Evolutionary conservation across 2,888 invertebrate genomes (phyloP).

Genomic region (Lapara coniferarum): DNA sequence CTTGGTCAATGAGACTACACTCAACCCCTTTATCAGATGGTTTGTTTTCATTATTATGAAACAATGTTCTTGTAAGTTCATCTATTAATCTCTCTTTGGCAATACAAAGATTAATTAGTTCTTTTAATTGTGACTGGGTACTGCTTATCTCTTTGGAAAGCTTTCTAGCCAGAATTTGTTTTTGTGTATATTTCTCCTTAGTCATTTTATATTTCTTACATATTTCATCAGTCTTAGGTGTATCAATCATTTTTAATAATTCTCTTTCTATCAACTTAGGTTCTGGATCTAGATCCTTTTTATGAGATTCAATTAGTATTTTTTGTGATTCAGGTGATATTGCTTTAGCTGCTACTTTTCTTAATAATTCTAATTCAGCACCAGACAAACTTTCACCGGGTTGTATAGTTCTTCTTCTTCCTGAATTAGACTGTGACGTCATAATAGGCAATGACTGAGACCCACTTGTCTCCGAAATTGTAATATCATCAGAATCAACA

Average conservation of each 20-base stretch:
- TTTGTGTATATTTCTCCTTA: slow-evolving; percentile 78
- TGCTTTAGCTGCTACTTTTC: slow-evolving; percentile 84
- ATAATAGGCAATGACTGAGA: slow-evolving; percentile 76
- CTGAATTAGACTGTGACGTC: slow-evolving; percentile 78
- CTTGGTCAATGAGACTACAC: slow-evolving; percentile 80
- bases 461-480: slow-evolving; percentile 78
- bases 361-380: slow-evolving; percentile 82
- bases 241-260: slow-evolving; percentile 79
- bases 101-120: slow-evolving; percentile 86
- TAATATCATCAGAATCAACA: slow-evolving; percentile 79
- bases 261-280: slow-evolving; percentile 81
- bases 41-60: slow-evolving; percentile 63
- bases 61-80: slow-evolving; percentile 82
- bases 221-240: slow-evolving; percentile 76
- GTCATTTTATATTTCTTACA: slow-evolving; percentile 82
- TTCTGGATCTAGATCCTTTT: slow-evolving; percentile 81
- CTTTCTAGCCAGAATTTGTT: slow-evolving; percentile 76
- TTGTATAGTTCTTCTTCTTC: slow-evolving; percentile 83
- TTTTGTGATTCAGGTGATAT: slow-evolving; percentile 81
- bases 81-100: slow-evolving; percentile 89
- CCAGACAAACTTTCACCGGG: slow-evolving; percentile 85
- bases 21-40: slow-evolving; percentile 84
- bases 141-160: slow-evolving; percentile 85
- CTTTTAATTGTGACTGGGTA: slow-evolving; percentile 87
- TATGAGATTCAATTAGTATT: slow-evolving; percentile 82